Percentiles rank a stretch among this genome's conserved stretches.
Evolutionary conservation across 2,888 invertebrate genomes (phyloP).

Genomic region (Teleiodes luculella): DNA sequence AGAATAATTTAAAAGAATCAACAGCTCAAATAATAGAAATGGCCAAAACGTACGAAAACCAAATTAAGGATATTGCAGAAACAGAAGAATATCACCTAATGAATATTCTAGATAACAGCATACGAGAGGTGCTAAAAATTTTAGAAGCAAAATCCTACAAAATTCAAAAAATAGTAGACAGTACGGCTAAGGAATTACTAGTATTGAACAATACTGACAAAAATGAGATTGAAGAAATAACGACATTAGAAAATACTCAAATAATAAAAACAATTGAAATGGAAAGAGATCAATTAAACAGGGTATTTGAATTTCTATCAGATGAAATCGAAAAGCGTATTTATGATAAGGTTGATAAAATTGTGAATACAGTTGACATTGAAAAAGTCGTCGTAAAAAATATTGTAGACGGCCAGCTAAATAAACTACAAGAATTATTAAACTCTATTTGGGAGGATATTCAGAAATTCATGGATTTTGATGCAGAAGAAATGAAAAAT

Average conservation of each 20-base stretch:
- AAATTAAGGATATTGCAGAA: background rate
- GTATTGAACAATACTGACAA: background rate
- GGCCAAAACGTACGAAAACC: background rate
- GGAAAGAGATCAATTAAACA: background rate
- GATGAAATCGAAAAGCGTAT: background rate
- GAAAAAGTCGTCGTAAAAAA: no score
- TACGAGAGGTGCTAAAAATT: background rate
- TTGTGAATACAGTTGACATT: constrained; percentile 24
- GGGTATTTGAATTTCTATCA: background rate
- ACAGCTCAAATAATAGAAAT: background rate
- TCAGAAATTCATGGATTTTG: no score
- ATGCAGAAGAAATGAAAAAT: no score
- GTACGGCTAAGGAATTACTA: background rate
- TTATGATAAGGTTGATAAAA: constrained; percentile 2
- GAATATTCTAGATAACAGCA: background rate
- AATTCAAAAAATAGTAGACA: background rate
- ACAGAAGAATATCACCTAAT: background rate
- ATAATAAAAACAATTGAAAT: background rate
- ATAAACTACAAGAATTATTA: no score
- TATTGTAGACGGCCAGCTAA: no score
- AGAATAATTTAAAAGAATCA: background rate
- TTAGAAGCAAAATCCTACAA: background rate
- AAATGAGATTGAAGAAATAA: background rate
- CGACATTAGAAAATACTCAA: background rate
- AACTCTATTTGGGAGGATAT: no score